Conservation (phyloP, 92 coral and sea anemone species). For the Actinernus sp. region DNA sequence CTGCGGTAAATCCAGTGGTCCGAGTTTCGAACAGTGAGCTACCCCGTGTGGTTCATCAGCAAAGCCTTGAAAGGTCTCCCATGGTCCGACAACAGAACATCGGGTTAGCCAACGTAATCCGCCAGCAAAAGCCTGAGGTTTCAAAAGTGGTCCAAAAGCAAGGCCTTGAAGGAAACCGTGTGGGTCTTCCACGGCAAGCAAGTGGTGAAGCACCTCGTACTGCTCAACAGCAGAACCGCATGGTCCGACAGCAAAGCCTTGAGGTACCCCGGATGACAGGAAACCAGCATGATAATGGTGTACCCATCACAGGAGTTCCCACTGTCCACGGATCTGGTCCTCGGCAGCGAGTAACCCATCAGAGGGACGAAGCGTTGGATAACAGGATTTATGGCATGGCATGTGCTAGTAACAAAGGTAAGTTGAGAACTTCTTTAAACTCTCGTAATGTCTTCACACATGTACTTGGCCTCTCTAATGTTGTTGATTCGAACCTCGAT, state of each 20-base stretch:
- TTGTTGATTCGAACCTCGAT: too few relatives aligned
- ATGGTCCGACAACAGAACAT: background rate
- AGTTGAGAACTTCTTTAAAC: background rate
- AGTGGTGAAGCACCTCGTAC: background rate
- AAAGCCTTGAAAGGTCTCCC: background rate
- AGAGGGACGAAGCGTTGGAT: background rate
- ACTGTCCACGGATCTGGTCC: background rate
- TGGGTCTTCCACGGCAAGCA: background rate
- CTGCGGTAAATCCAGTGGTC: slow-evolving; percentile 6
- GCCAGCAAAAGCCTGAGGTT: background rate
- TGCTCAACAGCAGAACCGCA: background rate
- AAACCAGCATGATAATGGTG: background rate
- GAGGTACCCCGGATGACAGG: background rate
- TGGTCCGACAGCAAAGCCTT: slow-evolving; percentile 10
- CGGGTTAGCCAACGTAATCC: background rate
- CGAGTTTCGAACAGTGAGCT: background rate
- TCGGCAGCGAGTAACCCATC: background rate
- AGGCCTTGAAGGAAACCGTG: background rate
- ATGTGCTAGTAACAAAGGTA: slow-evolving; percentile 25
- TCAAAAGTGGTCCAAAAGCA: background rate
- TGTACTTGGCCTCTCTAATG: too few relatives aligned
- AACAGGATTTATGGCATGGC: slow-evolving; percentile 4
- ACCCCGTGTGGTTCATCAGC: background rate
- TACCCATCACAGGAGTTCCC: background rate
- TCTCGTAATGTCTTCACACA: too few relatives aligned